Conservation (phyloP, 2,797 vertebrate species). For the Paguma larvata region DNA sequence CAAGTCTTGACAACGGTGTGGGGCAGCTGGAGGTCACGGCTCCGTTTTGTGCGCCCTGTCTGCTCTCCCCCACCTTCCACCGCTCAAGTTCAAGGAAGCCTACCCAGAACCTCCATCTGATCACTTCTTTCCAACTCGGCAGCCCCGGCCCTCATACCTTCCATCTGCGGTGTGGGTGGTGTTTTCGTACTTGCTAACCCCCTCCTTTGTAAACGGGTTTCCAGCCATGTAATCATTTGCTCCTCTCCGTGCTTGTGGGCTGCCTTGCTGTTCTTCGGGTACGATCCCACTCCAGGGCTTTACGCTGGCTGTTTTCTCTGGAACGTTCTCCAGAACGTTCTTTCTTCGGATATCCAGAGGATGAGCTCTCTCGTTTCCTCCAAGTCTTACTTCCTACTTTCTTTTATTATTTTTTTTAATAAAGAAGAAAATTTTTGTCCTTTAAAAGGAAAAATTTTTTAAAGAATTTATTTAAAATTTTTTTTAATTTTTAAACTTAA, state of each 20-base stretch:
- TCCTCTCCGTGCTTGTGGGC: background rate
- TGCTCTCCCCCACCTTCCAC: background rate
- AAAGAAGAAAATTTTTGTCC: too few relatives aligned
- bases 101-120: background rate
- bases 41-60: background rate
- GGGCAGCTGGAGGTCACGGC: background rate
- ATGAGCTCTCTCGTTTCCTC: constrained; percentile 39
- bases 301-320: background rate
- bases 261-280: background rate
- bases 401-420: too few relatives aligned
- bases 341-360: background rate
- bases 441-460: too few relatives aligned
- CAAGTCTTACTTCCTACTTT: background rate
- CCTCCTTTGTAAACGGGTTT: background rate
- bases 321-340: background rate
- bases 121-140: background rate
- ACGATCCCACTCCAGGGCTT: background rate
- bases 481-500: too few relatives aligned
- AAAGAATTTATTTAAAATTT: too few relatives aligned
- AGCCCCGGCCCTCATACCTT: background rate
- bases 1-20: background rate
- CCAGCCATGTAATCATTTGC: background rate
- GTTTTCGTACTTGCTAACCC: background rate
- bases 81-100: background rate
- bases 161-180: background rate